phyloP scores from a whole-genome alignment of 2,113 vertebrate species.

The Salvelinus sp. region DNA sequence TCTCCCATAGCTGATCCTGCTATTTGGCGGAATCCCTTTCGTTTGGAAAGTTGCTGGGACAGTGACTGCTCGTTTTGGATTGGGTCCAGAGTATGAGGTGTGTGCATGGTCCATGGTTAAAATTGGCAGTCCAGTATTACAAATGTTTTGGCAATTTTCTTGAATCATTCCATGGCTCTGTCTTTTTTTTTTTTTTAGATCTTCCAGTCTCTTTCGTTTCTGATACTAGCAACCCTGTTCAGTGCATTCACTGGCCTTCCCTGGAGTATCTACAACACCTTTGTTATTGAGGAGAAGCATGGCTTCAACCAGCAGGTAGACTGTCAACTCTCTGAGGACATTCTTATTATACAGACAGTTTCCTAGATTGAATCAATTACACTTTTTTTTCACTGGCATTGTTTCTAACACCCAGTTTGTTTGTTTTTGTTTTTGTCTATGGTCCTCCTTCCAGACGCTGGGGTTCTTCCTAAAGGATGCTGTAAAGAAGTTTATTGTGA shows the following conservation, averaged over 20 bases:
- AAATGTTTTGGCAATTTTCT: not conserved
- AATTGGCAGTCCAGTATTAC: not conserved
- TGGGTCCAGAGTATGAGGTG: slow-evolving; percentile 85
- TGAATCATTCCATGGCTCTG: too few relatives aligned
- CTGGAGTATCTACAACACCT: slow-evolving; percentile 96
- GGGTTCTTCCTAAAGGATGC: slow-evolving; percentile 98
- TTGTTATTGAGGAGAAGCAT: slow-evolving; percentile 97
- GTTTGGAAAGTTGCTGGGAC: slow-evolving; percentile 87
- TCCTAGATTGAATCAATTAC: not conserved
- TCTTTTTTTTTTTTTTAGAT: slow-evolving; percentile 71
- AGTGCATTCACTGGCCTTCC: slow-evolving; percentile 93
- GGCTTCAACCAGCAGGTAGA: slow-evolving; percentile 98
- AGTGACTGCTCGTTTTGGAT: slow-evolving; percentile 79
- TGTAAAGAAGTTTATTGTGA: slow-evolving; percentile 95
- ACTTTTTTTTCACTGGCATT: too few relatives aligned
- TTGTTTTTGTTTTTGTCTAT: not conserved
- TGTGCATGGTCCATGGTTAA: not conserved
- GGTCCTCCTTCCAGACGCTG: slow-evolving; percentile 75
- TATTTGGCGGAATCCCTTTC: slow-evolving; percentile 93
- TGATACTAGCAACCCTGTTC: slow-evolving; percentile 91
- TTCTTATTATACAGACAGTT: not conserved
- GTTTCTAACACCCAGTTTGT: not conserved
- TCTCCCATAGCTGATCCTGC: slow-evolving; percentile 84
- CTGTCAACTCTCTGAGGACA: not conserved
- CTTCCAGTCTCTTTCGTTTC: slow-evolving; percentile 87